Base-by-base conservation (phyloP, 2,888 invertebrate species). In the Drosophila vallismaia region DNA sequence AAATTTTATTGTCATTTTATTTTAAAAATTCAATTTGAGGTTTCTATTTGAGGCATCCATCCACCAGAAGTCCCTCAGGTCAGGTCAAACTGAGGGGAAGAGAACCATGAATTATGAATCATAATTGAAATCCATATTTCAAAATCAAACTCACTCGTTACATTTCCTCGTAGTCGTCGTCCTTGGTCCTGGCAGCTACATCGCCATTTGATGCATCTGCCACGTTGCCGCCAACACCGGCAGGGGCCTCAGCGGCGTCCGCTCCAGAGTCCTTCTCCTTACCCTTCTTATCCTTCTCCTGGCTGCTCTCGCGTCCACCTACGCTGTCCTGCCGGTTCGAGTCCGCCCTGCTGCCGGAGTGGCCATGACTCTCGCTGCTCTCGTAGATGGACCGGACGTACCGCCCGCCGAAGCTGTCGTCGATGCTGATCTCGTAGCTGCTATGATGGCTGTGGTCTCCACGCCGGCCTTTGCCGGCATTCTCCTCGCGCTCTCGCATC, bases 381-480 rank as follows among this genome's bases (percentile, higher is more conserved):
- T 83, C 84, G 63, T 86, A 83, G 8, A 86, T 83, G 55, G 82
- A 86, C 19, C 84, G 86, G 6, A 81, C 74, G 45, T 79, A 85
- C 8, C 82, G 71, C 0, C 77, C 86, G 19, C 88, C 83, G 28
- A 84, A 85, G 54, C 86, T 85, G 6, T 85, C 86, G n/a, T 85
- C 83, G 29, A 83, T 86, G 50, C 83, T 86, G 81, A 86, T 75
- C 69, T 86, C 83, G 38, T 86, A 86, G 81, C 83, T 83, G 71
- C 87, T 86, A 50, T 83, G 83, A 36, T 83, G 87, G 26, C 76
- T 79, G 54, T 86, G 75, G 3, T 55, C 74, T 0, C 0, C 14
- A 8, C 14, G n/a, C 19, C 69, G 56, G 14, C 36, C 31, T 9
- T 6, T 10, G 0, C 1, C 40, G 0, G 7, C 45, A 1, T 10